Evolutionary conservation across 2,797 vertebrate species (phyloP).

Genomic region (Lagorchestes hirsutus): DNA sequence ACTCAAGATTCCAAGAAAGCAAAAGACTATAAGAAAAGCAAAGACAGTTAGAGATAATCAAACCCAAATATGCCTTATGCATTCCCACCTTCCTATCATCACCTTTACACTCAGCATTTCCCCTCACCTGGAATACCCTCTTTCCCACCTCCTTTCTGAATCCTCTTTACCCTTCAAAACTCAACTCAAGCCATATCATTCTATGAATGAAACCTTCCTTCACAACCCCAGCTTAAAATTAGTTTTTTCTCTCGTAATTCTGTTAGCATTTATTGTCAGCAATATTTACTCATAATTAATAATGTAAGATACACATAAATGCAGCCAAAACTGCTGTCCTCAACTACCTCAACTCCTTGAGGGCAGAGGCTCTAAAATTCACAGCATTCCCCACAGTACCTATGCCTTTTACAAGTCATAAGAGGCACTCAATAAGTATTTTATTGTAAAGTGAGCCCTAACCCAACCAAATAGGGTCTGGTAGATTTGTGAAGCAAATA

Average conservation of each 20-base stretch:
- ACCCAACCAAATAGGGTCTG: conserved; percentile 32
- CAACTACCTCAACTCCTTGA: conserved; percentile 10
- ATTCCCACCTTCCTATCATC: neutral
- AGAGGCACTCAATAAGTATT: conserved; percentile 2
- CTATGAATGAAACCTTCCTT: neutral
- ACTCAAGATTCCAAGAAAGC: neutral
- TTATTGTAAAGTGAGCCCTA: conserved; percentile 13
- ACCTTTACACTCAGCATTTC: neutral
- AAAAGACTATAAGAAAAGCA: neutral
- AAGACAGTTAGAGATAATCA: neutral
- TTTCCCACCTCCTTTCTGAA: conserved; percentile 12
- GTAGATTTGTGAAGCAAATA: neutral
- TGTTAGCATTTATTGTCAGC: neutral
- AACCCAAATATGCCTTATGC: neutral
- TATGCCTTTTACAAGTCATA: neutral
- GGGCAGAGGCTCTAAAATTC: conserved; percentile 3
- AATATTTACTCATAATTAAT: conserved; percentile 4
- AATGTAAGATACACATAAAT: neutral
- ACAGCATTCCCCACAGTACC: neutral
- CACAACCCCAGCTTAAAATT: neutral
- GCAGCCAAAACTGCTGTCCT: neutral
- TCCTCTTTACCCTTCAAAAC: conserved; percentile 16
- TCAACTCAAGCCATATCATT: conserved; percentile 20
- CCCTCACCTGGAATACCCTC: neutral
- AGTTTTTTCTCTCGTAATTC: conserved; percentile 5